Percentiles rank a stretch among this genome's conserved stretches.
These are phyloP conservation scores for Danionella cerebrum DNA, from an alignment of 2,113 vertebrate genomes.

Conservation along the genomic window DNA sequence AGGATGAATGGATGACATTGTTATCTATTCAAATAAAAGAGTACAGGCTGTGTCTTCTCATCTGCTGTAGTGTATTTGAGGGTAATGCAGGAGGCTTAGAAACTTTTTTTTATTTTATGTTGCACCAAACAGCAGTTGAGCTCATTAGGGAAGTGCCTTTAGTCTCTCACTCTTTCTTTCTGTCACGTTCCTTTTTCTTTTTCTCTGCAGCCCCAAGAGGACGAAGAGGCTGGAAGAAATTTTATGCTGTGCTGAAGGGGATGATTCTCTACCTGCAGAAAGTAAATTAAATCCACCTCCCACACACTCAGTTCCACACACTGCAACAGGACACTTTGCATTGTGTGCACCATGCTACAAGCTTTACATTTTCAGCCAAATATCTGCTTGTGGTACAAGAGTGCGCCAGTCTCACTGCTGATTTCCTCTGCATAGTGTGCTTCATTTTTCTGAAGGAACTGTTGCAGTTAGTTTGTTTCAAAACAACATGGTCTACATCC, in stretches of 20 bases:
- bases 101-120: not conserved
- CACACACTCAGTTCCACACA: slow-evolving; percentile 12
- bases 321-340: not conserved
- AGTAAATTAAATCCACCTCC: slow-evolving; percentile 63
- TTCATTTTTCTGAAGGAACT: too few species aligned
- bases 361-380: not conserved
- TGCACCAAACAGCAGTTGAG: not conserved
- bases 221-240: slow-evolving; percentile 96
- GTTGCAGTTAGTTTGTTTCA: too few species aligned
- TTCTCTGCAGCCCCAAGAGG: slow-evolving; percentile 79
- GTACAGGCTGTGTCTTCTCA: not conserved
- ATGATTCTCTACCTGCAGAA: slow-evolving; percentile 95
- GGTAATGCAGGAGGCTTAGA: not conserved
- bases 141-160: slow-evolving; percentile 17
- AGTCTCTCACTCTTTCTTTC: not conserved
- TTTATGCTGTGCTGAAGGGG: slow-evolving; percentile 94
- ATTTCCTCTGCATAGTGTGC: not conserved
- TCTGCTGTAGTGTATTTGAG: not conserved
- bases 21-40: not conserved
- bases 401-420: not conserved
- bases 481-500: too few species aligned
- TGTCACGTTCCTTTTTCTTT: not conserved
- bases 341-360: not conserved
- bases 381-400: not conserved
- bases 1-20: too few species aligned